phyloP scores from a whole-genome alignment of 2,888 invertebrate species.

The Cecidostiba fungosa region DNA sequence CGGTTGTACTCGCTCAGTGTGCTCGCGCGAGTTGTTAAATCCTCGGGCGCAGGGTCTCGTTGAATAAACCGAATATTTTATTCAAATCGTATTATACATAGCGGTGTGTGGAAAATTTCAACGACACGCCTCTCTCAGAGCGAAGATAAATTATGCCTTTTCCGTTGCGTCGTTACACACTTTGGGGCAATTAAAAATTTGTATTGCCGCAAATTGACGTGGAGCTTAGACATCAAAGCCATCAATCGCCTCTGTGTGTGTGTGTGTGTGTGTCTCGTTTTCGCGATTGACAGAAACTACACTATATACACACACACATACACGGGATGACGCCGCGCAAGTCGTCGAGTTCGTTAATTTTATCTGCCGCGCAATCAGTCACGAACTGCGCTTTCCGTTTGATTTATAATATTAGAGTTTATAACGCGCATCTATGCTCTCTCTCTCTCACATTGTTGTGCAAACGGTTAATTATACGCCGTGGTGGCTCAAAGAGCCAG shows the following conservation, averaged over 20 bases:
- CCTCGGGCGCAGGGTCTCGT: background rate
- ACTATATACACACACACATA: background rate
- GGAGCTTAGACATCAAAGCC: constrained; percentile 2
- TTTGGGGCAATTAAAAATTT: background rate
- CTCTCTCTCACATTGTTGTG: background rate
- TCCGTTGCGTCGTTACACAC: background rate
- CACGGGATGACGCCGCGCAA: background rate
- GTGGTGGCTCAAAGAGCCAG: constrained; percentile 27
- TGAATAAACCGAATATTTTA: background rate
- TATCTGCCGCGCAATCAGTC: constrained; percentile 57
- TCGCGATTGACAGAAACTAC: constrained; percentile 52
- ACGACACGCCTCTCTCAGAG: background rate
- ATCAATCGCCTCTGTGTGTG: background rate
- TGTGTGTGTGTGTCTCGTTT: background rate
- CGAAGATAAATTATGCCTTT: constrained; percentile 10
- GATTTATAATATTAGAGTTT: constrained; percentile 54
- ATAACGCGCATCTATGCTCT: background rate
- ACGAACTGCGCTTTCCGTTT: constrained; percentile 37
- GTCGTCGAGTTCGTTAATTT: constrained; percentile 59
- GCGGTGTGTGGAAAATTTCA: background rate
- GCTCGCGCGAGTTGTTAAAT: background rate
- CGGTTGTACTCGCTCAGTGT: background rate
- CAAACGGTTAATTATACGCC: constrained; percentile 46
- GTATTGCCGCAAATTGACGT: constrained; percentile 12
- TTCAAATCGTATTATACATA: background rate